Conservation (phyloP, 2,888 invertebrate genomes). For the Heteromurus nitidus region DNA sequence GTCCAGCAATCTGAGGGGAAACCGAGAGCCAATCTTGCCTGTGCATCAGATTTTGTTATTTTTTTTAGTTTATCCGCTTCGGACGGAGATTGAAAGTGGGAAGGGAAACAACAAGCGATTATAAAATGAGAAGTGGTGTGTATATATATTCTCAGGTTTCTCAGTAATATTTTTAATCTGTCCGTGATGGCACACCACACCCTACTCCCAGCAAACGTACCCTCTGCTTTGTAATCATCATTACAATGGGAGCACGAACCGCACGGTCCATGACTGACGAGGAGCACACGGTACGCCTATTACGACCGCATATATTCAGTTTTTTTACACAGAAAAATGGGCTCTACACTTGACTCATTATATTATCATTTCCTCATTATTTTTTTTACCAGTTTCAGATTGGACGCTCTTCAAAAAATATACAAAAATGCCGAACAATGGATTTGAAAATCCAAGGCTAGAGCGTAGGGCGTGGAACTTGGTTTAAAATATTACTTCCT, state of each 20-base stretch:
- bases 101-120: conserved; percentile 36
- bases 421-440: conserved; percentile 32
- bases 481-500: conserved; percentile 49
- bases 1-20: conserved; percentile 4
- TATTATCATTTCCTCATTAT: conserved; percentile 44
- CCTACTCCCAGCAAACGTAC: conserved; percentile 38
- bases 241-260: conserved; percentile 51
- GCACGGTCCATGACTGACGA: conserved; percentile 49
- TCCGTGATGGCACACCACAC: conserved; percentile 44
- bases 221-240: conserved; percentile 20
- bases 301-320: background rate
- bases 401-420: conserved; percentile 7
- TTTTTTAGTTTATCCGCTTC: background rate
- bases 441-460: conserved; percentile 36
- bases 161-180: conserved; percentile 26
- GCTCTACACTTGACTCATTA: conserved; percentile 20
- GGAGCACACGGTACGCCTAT: background rate
- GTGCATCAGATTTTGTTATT: background rate
- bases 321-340: conserved; percentile 15
- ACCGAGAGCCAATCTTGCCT: background rate
- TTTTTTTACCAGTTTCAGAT: conserved; percentile 3
- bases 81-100: conserved; percentile 27
- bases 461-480: conserved; percentile 29
- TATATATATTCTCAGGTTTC: background rate
- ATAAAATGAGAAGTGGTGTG: conserved; percentile 1